Base-by-base conservation (phyloP, 2,888 invertebrate species). In the Patella ulyssiponensis region DNA sequence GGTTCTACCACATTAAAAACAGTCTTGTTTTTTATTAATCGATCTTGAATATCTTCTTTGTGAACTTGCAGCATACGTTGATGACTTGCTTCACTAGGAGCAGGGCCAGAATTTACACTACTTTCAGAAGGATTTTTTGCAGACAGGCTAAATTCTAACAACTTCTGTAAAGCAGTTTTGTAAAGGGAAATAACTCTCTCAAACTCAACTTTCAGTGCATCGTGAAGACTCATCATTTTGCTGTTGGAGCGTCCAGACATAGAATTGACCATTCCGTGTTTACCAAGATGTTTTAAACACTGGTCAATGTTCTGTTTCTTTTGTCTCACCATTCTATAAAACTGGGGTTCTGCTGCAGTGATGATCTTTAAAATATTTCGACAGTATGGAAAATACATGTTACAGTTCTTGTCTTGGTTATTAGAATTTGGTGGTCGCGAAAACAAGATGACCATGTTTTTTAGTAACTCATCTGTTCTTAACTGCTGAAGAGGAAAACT, bases 1-100 rank as follows among this genome's bases (percentile, higher is more conserved):
- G 97, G 93, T 83, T 93, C 93, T 17, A 93, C 92, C 12, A 93
- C 92, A 85, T 93, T 97, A 81, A 97, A 93, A 58, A 97, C 93
- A 0, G 96, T 95, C 92, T 97, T 97, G 92, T 98, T 97, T 92
- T 97, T 97, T 87, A 97, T 97, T 76, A 98, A 93, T 1, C 97
- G 93, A 84, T 96, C 95, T 91, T 97, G 97, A 74, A 98, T 96
- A 90, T 97, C 97, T 12, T 94, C 94, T 88, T 96, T 95, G 74
- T 95, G 95, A 77, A 97, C 93, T 74, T 96, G 96, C 82, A 98
- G 93, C 72, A 97, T 94, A 44, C 97, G 93, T 92, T 97, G 97
- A 93, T 98, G 97, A 69, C 96, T 96, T 0, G 96, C 95, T 58
- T 95, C 95, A 0, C 96, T 95, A 33, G 96, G 96, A 80, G 95